Percentiles rank a stretch among this genome's conserved stretches.
phyloP scores from a whole-genome alignment of 2,113 vertebrate species.

The Sphyrna mokarran region DNA sequence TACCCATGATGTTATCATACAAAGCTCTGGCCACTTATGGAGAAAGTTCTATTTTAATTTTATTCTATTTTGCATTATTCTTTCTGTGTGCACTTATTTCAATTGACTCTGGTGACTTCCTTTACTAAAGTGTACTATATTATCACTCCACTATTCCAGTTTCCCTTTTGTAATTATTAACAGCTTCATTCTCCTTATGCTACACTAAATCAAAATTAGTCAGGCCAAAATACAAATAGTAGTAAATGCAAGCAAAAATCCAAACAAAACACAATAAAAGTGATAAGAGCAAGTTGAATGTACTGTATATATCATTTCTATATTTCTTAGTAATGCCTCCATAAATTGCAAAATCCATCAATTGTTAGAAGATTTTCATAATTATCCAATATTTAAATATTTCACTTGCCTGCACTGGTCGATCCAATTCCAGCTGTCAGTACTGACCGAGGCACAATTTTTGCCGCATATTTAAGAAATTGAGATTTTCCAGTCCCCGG shows the following conservation, averaged over 20 bases:
- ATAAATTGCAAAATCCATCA: neutral
- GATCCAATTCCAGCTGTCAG: constrained; percentile 93
- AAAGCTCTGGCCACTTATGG: neutral
- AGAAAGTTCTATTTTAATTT: too few relatives aligned
- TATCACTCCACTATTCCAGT: neutral
- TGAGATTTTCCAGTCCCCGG: constrained; percentile 96
- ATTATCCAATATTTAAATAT: neutral
- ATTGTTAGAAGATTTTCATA: neutral
- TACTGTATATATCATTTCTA: neutral
- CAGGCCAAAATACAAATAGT: neutral
- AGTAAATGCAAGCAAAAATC: neutral
- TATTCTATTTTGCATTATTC: neutral
- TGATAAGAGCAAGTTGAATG: neutral
- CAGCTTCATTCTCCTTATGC: neutral
- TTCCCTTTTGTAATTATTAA: neutral
- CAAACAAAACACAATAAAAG: neutral
- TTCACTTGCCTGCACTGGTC: constrained; percentile 79
- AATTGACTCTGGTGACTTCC: neutral
- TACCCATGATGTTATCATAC: too few relatives aligned
- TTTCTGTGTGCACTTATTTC: neutral
- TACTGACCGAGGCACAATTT: constrained; percentile 84
- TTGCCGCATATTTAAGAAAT: constrained; percentile 93
- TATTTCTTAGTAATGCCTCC: neutral
- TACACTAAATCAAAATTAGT: neutral
- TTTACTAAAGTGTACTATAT: neutral